Evolutionary conservation across 53 echinoderm and acorn worm species (phyloP), one percentile per base, ranked within the genome.

Genomic region (Paelopatides confundens): DNA sequence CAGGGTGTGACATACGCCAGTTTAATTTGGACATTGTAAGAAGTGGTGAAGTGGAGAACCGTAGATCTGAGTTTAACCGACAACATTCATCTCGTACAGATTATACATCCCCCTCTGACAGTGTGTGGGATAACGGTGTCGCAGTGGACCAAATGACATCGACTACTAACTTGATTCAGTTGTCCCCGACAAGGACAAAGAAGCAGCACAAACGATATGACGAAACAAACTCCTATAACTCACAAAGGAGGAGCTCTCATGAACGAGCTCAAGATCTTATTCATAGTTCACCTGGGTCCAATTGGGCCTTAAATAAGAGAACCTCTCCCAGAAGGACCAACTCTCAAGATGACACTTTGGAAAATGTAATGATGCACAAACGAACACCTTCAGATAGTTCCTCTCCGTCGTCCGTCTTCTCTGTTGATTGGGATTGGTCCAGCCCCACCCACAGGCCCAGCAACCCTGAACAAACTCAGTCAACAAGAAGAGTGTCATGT

Each of bases 281-380:
- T 53, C 79, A 51, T 30, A 79, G 79, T 53, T 52, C 79, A 9
- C 11, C 62, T 31, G 63, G 88, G 21, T 36, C 77, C 14, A 63
- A 62, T 87, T 62, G 77, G 77, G 30, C 88, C 34, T 63, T 65
- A 38, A n/a, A 31, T 58, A 78, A 62, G 21, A 34, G 71, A 32
- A 65, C 89, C 0, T 91, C 87, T 23, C 97, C 95, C 82, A 71
- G 97, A 40, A 89, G 97, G 5, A 95, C 97, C 18, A 93, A 93
- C 2, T 97, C 97, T 15, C 93, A 93, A 1, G 97, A 95, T 81
- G 93, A 96, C 65, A 95, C 90, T 63, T 86, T 96, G 82, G 95
- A 90, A n/a, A n/a, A n/a, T 50, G 92, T 71, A 65, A 74, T 94
- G 91, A 67, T 85, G n/a, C 90, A 87, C 65, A 93, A 76, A 51